Conservation (phyloP, 2,888 invertebrate species). For the Cryptocephalus moraei region DNA sequence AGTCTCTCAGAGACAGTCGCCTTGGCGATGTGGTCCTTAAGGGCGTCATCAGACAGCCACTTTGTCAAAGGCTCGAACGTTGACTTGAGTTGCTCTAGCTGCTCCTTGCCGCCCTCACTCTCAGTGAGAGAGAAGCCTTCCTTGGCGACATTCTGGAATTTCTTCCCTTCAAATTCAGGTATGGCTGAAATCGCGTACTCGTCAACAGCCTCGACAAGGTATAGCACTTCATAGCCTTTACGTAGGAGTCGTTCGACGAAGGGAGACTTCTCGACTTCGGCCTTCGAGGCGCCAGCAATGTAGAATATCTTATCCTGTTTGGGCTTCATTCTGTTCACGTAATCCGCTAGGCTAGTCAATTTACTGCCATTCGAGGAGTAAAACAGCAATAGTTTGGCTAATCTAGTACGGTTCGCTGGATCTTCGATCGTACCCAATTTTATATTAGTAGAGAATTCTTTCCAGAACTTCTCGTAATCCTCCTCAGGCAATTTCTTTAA, state of each 20-base stretch:
- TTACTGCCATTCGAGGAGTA: conserved; percentile 61
- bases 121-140: conserved; percentile 88
- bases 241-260: conserved; percentile 90
- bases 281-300: conserved; percentile 80
- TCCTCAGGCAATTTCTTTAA: conserved; percentile 89
- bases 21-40: conserved; percentile 70
- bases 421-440: conserved; percentile 88
- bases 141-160: conserved; percentile 99
- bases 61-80: conserved; percentile 81
- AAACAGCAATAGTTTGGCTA: conserved; percentile 92
- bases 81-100: conserved; percentile 62
- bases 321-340: conserved; percentile 90
- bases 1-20: conserved; percentile 81
- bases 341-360: conserved; percentile 72
- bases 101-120: conserved; percentile 57
- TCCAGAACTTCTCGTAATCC: conserved; percentile 92
- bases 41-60: conserved; percentile 74
- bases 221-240: conserved; percentile 93
- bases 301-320: conserved; percentile 93
- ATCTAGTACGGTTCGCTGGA: conserved; percentile 87
- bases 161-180: conserved; percentile 97
- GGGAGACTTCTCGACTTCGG: conserved; percentile 83
- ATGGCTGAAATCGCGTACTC: conserved; percentile 94
- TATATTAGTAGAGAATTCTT: conserved; percentile 93
- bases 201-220: conserved; percentile 92